phyloP scores from a whole-genome alignment of 2,797 vertebrate species.

The Poliocrania exsul region DNA sequence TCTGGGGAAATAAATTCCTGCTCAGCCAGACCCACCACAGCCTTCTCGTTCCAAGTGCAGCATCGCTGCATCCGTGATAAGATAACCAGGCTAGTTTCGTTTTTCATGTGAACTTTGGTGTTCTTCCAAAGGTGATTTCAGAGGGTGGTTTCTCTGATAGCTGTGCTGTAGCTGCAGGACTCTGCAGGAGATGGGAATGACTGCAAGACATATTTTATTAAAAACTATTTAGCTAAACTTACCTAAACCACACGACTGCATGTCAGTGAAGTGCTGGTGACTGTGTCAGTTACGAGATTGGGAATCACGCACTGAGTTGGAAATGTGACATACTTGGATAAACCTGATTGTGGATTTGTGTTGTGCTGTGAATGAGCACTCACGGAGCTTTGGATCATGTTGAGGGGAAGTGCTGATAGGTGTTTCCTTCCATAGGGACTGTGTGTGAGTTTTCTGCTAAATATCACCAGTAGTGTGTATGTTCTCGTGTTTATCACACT shows the following conservation, averaged over 20 bases:
- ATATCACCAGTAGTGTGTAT: not conserved
- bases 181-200: not conserved
- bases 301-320: not conserved
- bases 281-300: not conserved
- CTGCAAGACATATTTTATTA: not conserved
- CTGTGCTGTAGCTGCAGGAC: not conserved
- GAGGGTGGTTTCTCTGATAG: not conserved
- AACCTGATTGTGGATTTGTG: not conserved
- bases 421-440: not conserved
- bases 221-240: not conserved
- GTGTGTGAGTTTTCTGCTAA: not conserved
- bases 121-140: not conserved
- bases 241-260: fast-evolving
- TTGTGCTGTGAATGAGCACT: not conserved
- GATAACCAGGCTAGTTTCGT: not conserved
- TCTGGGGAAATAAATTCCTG: too few species aligned
- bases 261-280: not conserved
- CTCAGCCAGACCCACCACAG: too few species aligned
- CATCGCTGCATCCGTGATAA: fast-evolving
- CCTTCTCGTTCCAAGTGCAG: fast-evolving
- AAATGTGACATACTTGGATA: not conserved
- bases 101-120: not conserved
- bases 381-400: not conserved
- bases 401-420: not conserved
- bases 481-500: not conserved